Conservation (phyloP, 35 echinoderm and acorn worm species). For the Ophioderma brevispina region DNA sequence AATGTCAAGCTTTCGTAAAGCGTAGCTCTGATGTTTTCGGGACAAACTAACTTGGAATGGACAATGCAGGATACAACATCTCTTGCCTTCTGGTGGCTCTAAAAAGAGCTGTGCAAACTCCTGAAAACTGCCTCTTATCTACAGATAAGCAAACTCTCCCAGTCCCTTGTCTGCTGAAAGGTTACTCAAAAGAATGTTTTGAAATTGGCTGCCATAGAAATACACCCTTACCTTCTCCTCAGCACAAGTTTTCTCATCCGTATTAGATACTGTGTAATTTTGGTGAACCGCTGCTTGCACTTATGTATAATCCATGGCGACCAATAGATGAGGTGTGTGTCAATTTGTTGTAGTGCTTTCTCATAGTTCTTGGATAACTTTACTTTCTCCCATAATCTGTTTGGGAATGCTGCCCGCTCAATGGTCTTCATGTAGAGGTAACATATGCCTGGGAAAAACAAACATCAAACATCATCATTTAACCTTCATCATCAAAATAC, state of each 20-base stretch:
- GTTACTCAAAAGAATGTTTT: background rate
- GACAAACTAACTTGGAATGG: no score
- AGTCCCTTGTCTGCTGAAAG: no score
- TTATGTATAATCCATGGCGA: slow-evolving; percentile 87
- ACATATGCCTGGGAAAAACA: slow-evolving; percentile 73
- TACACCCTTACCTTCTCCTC: slow-evolving; percentile 80
- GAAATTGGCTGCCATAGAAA: background rate
- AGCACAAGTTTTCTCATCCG: slow-evolving; percentile 94
- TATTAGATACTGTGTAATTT: slow-evolving; percentile 99
- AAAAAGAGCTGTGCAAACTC: no score
- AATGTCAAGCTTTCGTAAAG: no score
- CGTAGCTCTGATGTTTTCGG: no score
- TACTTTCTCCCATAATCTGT: slow-evolving; percentile 92
- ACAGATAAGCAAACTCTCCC: no score
- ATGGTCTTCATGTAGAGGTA: slow-evolving; percentile 98
- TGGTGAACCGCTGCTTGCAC: slow-evolving; percentile 97
- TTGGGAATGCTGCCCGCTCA: slow-evolving; percentile 94
- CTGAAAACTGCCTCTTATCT: no score
- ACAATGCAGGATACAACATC: no score
- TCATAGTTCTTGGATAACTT: slow-evolving; percentile 97
- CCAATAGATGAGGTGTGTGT: slow-evolving; percentile 92
- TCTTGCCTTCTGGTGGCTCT: no score
- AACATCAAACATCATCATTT: background rate
- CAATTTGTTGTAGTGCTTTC: slow-evolving; percentile 92
- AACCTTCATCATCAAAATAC: no score